These are phyloP conservation scores for Chrysoperla carnea DNA, from an alignment of 1,140 invertebrate genomes.

Conservation along the genomic window DNA sequence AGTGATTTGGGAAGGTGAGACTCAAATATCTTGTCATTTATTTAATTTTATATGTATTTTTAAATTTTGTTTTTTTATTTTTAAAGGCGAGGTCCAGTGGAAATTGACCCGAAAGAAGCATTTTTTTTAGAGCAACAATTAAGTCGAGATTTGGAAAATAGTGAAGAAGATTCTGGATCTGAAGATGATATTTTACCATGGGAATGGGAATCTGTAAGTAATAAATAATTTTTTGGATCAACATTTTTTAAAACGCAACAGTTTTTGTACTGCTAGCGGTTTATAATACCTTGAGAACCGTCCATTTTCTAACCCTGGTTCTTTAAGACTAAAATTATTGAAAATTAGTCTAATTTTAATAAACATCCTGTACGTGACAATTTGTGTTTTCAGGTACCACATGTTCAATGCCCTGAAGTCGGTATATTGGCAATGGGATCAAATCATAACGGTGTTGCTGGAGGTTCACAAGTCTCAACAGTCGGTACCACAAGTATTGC, in stretches of 20 bases:
- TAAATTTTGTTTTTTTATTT: background rate
- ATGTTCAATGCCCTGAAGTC: constrained; percentile 32
- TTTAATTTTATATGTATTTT: constrained; percentile 3
- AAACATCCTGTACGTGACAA: too few species aligned
- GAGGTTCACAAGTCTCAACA: constrained; percentile 23
- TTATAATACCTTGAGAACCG: too few species aligned
- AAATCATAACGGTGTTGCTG: background rate
- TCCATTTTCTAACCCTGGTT: too few species aligned
- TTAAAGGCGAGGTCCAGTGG: constrained; percentile 34
- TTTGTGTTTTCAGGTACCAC: constrained; percentile 38
- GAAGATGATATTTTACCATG: constrained; percentile 42
- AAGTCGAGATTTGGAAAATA: constrained; percentile 32
- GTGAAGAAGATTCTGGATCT: constrained; percentile 42
- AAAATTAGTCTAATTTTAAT: too few species aligned
- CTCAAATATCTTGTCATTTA: constrained; percentile 6
- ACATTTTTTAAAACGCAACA: too few species aligned
- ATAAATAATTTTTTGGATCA: too few species aligned
- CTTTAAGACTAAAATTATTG: too few species aligned
- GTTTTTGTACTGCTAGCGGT: too few species aligned
- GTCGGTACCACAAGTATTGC: constrained; percentile 33
- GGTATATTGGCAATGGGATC: background rate
- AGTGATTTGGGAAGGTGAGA: constrained; percentile 49
- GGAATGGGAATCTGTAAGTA: constrained; percentile 48
- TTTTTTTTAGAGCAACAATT: constrained; percentile 39
- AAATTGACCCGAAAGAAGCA: constrained; percentile 30